phyloP scores from a whole-genome alignment of 2,888 invertebrate species.

The Mesodorylaimus sp. region DNA sequence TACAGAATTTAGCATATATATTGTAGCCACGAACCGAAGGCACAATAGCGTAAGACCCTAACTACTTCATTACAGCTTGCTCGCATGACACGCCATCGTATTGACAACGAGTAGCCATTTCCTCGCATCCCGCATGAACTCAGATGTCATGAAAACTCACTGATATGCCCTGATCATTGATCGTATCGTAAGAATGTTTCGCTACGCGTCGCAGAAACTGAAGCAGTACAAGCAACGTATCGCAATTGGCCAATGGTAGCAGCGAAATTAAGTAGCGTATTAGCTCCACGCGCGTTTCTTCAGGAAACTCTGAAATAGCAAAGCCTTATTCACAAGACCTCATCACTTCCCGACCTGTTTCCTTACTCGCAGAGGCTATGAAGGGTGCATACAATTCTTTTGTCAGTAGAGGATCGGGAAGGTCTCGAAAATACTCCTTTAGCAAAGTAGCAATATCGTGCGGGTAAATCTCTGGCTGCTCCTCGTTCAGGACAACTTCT shows the following conservation, averaged over 20 bases:
- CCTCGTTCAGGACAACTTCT: constrained; percentile 13
- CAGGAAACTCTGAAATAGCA: constrained; percentile 5
- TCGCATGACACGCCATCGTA: neutral
- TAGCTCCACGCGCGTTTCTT: constrained; percentile 52
- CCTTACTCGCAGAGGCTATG: constrained; percentile 71
- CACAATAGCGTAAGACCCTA: no score
- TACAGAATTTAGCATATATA: no score
- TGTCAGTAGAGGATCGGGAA: constrained; percentile 76
- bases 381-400: constrained; percentile 71
- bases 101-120: neutral
- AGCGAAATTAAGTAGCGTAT: constrained; percentile 63
- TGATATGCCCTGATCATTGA: constrained; percentile 34
- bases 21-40: no score
- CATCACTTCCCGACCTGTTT: constrained; percentile 13
- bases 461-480: constrained; percentile 53
- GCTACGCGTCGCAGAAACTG: constrained; percentile 61
- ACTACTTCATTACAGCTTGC: no score
- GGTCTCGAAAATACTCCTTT: constrained; percentile 75
- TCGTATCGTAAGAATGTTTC: constrained; percentile 48
- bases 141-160: constrained; percentile 19
- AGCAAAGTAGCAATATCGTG: constrained; percentile 80
- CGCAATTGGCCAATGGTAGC: constrained; percentile 65
- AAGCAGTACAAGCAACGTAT: constrained; percentile 64
- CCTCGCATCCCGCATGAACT: neutral
- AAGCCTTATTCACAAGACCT: neutral